phyloP scores from a whole-genome alignment of 37 sponge, comb jelly and placozoan species.

The Haliclona indistincta region DNA sequence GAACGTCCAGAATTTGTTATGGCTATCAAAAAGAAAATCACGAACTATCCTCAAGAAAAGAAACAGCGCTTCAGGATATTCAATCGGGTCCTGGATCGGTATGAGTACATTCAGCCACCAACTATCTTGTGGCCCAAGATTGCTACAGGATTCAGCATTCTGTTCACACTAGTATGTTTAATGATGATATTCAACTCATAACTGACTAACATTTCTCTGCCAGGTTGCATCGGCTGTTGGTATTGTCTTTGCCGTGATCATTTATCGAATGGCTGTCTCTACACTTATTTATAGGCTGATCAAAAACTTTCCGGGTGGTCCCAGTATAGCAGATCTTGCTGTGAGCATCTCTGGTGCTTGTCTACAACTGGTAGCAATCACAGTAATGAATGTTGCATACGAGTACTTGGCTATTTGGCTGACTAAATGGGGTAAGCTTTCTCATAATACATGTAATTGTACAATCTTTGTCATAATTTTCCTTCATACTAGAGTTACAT shows the following conservation, averaged over 20 bases:
- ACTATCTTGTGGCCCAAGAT: background rate
- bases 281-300: slow-evolving; percentile 24
- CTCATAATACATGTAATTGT: background rate
- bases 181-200: background rate
- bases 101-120: background rate
- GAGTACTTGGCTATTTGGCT: slow-evolving; percentile 45
- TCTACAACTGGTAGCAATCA: slow-evolving; percentile 58
- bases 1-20: slow-evolving; percentile 21
- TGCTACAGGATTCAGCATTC: background rate
- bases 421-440: slow-evolving; percentile 56
- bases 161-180: background rate
- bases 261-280: slow-evolving; percentile 64
- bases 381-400: slow-evolving; percentile 66
- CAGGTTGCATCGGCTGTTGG: slow-evolving; percentile 62
- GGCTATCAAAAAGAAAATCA: slow-evolving; percentile 3
- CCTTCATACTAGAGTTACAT: slow-evolving; percentile 41
- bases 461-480: background rate
- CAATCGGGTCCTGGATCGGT: background rate
- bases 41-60: background rate
- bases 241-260: slow-evolving; percentile 68
- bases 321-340: slow-evolving; percentile 7
- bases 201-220: background rate
- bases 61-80: background rate
- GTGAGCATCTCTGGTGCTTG: slow-evolving; percentile 64
- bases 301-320: slow-evolving; percentile 20